Percentiles rank a stretch among this genome's conserved stretches.
These are phyloP conservation scores for Anas platyrhynchos DNA, from an alignment of 2,113 vertebrate genomes.

Conservation along the genomic window DNA sequence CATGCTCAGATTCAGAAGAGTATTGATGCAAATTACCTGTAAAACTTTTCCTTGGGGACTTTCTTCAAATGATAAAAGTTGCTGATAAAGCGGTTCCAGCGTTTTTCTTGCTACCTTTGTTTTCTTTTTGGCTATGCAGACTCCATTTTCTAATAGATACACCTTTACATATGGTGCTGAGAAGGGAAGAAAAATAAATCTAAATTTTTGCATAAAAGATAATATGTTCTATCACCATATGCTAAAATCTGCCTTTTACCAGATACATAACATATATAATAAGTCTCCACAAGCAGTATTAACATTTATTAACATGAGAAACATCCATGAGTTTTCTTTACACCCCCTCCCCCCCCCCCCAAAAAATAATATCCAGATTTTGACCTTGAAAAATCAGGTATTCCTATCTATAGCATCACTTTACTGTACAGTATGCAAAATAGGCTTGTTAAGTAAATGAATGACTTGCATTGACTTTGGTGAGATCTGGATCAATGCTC, in stretches of 20 bases:
- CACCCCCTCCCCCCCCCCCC: no score
- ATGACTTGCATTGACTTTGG: slow-evolving; percentile 37
- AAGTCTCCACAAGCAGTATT: not conserved
- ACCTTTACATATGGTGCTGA: slow-evolving; percentile 99
- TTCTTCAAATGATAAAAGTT: slow-evolving; percentile 96
- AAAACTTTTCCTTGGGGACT: slow-evolving; percentile 96
- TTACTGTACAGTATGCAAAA: not conserved
- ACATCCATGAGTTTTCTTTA: not conserved
- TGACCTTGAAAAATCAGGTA: slow-evolving; percentile 29
- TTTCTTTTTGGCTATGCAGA: slow-evolving; percentile 99
- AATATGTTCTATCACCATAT: not conserved
- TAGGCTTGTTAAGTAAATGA: slow-evolving; percentile 32
- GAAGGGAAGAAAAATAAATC: slow-evolving; percentile 16
- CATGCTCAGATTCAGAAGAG: not conserved
- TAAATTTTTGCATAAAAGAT: not conserved
- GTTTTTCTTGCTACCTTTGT: slow-evolving; percentile 99
- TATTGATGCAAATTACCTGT: slow-evolving; percentile 82
- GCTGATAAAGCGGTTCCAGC: slow-evolving; percentile 98
- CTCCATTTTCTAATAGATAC: slow-evolving; percentile 97
- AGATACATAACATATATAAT: not conserved
- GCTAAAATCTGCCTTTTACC: not conserved
- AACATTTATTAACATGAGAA: not conserved
- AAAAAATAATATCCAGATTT: not conserved
- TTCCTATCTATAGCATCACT: not conserved
- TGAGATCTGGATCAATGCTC: slow-evolving; percentile 55